These are phyloP conservation scores for Tichodroma muraria DNA, from an alignment of 2,113 vertebrate species.

Conservation along the genomic window DNA sequence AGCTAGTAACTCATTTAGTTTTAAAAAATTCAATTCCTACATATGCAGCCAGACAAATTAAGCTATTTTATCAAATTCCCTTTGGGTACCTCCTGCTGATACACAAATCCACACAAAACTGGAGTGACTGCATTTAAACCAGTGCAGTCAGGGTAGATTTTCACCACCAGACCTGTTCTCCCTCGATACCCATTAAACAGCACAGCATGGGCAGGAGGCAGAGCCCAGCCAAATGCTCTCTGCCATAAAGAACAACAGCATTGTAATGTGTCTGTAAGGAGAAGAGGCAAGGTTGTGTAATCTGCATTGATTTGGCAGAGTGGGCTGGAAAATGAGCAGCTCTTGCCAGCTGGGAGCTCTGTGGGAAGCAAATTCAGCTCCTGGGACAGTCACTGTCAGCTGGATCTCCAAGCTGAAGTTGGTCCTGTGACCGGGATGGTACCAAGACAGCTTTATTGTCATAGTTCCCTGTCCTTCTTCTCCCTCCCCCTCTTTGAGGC, in stretches of 20 bases:
- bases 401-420: neutral
- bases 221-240: slow-evolving; percentile 20
- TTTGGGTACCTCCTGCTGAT: neutral
- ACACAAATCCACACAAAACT: neutral
- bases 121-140: neutral
- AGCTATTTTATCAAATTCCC: neutral
- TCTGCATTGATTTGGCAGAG: slow-evolving; percentile 54
- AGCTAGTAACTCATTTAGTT: neutral
- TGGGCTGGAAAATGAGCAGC: slow-evolving; percentile 36
- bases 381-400: neutral
- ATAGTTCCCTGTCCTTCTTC: neutral
- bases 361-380: slow-evolving; percentile 36
- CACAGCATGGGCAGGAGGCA: neutral
- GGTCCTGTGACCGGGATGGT: neutral
- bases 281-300: slow-evolving; percentile 41
- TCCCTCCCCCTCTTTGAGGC: neutral
- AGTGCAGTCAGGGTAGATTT: neutral
- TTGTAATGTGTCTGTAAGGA: neutral
- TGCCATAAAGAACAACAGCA: slow-evolving; percentile 27
- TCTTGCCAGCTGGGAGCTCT: slow-evolving; percentile 27
- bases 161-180: neutral
- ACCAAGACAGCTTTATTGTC: neutral
- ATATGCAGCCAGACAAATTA: neutral
- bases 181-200: neutral
- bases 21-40: neutral